Conservation (phyloP, 2,113 vertebrate genomes). For the Helogale parvula region DNA sequence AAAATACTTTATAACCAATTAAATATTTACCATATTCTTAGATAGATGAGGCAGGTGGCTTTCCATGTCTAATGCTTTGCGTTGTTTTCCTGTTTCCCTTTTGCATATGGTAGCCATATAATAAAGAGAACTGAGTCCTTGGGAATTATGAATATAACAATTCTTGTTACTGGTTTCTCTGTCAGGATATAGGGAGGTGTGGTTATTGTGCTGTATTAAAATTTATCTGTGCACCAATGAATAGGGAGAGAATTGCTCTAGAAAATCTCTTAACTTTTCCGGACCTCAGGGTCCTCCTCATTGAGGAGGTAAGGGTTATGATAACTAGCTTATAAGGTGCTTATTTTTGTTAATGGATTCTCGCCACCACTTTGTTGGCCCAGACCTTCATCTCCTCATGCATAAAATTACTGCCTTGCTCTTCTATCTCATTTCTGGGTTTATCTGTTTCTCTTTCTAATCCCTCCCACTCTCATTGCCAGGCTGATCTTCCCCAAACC, state of each 20-base stretch:
- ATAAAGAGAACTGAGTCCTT: neutral
- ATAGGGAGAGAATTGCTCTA: neutral
- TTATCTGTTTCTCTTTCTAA: neutral
- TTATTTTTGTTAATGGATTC: neutral
- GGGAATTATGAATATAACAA: neutral
- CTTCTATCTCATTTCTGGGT: neutral
- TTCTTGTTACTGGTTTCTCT: neutral
- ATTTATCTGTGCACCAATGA: neutral
- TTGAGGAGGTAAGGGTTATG: neutral
- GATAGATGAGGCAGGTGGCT: neutral
- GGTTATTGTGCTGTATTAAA: neutral
- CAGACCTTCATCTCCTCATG: neutral
- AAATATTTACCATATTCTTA: neutral
- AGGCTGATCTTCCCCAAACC: neutral
- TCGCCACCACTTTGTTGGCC: neutral
- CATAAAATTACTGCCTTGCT: neutral
- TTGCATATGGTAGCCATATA: neutral
- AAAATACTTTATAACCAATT: neutral
- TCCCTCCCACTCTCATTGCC: neutral
- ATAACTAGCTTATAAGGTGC: neutral
- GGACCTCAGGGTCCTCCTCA: neutral
- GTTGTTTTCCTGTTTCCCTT: neutral
- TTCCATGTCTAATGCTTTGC: neutral
- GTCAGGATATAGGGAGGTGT: neutral
- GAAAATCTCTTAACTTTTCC: neutral